Evolutionary conservation across 2,113 vertebrate genomes (phyloP).

Genomic region (Serinus canaria): DNA sequence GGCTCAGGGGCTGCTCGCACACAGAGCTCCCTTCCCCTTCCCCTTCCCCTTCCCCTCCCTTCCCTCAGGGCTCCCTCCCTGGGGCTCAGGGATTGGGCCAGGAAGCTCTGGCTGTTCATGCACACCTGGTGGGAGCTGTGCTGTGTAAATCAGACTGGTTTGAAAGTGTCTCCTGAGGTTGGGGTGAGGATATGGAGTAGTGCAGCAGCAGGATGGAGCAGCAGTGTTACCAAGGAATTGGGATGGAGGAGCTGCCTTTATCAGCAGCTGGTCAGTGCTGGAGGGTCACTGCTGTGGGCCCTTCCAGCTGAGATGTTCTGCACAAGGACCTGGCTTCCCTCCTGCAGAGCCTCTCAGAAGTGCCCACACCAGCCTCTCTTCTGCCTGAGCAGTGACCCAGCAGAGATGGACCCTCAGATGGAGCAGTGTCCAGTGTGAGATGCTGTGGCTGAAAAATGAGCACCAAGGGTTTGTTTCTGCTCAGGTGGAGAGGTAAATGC

Average conservation of each 20-base stretch:
- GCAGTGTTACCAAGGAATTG: not conserved
- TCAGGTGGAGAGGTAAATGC: not conserved
- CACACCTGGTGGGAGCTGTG: not conserved
- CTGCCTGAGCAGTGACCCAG: not conserved
- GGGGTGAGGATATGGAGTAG: not conserved
- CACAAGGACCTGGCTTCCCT: not conserved
- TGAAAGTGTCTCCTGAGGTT: not conserved
- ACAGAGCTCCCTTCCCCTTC: not conserved
- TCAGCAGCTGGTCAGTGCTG: accelerated
- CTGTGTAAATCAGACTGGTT: not conserved
- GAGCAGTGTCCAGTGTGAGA: not conserved
- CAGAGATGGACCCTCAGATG: not conserved
- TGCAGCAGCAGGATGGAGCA: not conserved
- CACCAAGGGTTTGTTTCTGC: not conserved
- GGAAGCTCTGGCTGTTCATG: not conserved
- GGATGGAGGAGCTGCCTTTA: not conserved
- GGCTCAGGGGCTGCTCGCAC: not conserved
- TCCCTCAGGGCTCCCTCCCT: not conserved
- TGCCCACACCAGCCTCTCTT: not conserved
- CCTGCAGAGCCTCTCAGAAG: not conserved
- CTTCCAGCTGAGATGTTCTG: not conserved
- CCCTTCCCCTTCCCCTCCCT: too few species aligned
- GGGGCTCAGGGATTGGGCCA: not conserved
- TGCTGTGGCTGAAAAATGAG: not conserved
- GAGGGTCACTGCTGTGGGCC: accelerated